These are phyloP conservation scores for Madoqua kirkii DNA, from an alignment of 2,113 vertebrate species.

Conservation along the genomic window DNA sequence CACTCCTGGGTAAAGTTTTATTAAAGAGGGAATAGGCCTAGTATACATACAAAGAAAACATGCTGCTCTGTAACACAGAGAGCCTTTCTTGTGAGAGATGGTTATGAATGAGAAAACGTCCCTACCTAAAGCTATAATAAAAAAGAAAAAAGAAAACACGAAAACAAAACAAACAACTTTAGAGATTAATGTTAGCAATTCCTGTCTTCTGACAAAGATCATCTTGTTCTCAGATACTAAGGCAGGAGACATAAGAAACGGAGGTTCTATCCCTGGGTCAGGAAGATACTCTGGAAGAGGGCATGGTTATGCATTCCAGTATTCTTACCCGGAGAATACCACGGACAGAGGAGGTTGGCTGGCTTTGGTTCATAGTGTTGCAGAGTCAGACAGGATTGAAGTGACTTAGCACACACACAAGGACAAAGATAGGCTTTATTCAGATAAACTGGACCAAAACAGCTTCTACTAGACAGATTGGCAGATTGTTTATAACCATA, in stretches of 20 bases:
- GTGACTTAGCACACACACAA: background rate
- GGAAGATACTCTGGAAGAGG: background rate
- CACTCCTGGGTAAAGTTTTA: slow-evolving; percentile 80
- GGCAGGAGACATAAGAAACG: background rate
- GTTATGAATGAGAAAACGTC: slow-evolving; percentile 81
- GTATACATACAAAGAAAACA: slow-evolving; percentile 74
- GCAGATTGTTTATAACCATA: background rate
- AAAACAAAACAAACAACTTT: slow-evolving; percentile 62
- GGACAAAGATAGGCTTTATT: slow-evolving; percentile 35
- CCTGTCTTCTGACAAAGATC: slow-evolving; percentile 57
- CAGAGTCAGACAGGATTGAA: background rate
- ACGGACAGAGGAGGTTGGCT: background rate
- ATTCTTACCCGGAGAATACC: background rate
- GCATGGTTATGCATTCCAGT: background rate
- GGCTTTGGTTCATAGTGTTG: background rate
- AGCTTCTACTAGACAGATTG: slow-evolving; percentile 32
- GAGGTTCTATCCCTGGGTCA: background rate
- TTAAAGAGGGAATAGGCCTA: slow-evolving; percentile 77
- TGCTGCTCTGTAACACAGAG: slow-evolving; percentile 72
- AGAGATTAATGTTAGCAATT: slow-evolving; percentile 73
- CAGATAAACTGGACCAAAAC: background rate
- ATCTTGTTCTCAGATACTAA: slow-evolving; percentile 60
- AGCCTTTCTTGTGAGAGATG: slow-evolving; percentile 71
- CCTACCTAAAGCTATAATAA: slow-evolving; percentile 71
- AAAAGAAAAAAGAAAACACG: slow-evolving; percentile 50